phyloP scores from a whole-genome alignment of 1,140 invertebrate genomes.

The Cyclargus thomasi region DNA sequence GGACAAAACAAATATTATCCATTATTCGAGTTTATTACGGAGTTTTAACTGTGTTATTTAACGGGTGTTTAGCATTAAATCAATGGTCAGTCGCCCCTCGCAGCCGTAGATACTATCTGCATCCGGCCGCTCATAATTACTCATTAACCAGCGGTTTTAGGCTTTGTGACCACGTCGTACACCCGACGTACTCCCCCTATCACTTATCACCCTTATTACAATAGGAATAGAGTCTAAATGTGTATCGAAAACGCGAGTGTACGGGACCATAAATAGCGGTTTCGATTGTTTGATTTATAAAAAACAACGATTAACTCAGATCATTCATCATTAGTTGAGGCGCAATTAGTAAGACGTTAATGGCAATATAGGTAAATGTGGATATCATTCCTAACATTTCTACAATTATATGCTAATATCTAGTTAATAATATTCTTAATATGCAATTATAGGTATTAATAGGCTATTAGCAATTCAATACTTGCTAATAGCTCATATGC shows the following conservation, averaged over 20 bases:
- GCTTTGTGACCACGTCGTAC: constrained; percentile 38
- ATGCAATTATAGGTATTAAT: background rate
- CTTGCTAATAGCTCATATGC: background rate
- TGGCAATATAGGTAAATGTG: background rate
- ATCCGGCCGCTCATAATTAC: constrained; percentile 54
- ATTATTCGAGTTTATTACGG: background rate
- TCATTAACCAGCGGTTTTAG: constrained; percentile 54
- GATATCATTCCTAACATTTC: background rate
- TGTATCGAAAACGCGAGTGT: background rate
- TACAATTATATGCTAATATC: too few relatives aligned
- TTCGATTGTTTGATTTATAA: constrained; percentile 1
- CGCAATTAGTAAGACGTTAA: background rate
- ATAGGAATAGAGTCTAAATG: background rate
- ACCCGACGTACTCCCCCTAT: background rate
- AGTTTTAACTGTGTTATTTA: constrained; percentile 27
- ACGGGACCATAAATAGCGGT: background rate
- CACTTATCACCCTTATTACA: background rate
- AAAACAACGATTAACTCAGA: background rate
- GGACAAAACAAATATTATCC: background rate
- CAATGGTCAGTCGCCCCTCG: constrained; percentile 41
- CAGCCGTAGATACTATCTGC: constrained; percentile 51
- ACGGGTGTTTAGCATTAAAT: constrained; percentile 54
- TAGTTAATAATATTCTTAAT: too few relatives aligned
- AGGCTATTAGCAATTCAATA: background rate
- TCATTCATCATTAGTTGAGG: background rate